Conservation (phyloP, 2,113 vertebrate genomes). For the Lepus europaeus region DNA sequence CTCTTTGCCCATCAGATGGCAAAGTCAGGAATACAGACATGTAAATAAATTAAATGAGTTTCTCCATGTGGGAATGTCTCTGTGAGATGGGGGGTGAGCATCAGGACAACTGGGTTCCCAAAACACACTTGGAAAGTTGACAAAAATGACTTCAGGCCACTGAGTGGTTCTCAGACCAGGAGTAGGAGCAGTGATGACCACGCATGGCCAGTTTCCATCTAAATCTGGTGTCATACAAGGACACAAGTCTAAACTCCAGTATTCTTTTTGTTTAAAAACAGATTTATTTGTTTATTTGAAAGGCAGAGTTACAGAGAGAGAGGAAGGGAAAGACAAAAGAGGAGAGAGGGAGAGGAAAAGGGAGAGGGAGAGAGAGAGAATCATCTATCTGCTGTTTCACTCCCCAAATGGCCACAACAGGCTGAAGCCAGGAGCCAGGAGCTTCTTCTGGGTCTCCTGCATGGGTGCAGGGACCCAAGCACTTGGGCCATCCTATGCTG, state of each 20-base stretch:
- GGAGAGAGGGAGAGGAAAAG: no score
- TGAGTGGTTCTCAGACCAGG: neutral
- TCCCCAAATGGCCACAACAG: no score
- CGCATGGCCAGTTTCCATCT: neutral
- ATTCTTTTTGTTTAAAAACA: neutral
- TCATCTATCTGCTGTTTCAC: no score
- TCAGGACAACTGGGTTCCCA: conserved; percentile 63
- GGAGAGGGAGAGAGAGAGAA: no score
- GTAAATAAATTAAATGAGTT: conserved; percentile 66
- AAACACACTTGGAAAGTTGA: conserved; percentile 75
- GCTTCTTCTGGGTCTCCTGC: no score
- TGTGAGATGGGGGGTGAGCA: conserved; percentile 34
- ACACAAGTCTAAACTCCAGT: neutral
- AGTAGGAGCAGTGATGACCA: neutral
- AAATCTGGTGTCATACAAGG: neutral
- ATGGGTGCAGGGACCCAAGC: no score
- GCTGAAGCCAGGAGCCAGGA: no score
- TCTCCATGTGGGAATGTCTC: conserved; percentile 67
- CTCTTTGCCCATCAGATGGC: conserved; percentile 67
- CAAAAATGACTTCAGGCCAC: conserved; percentile 63
- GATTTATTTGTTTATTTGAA: no score
- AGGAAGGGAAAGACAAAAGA: no score
- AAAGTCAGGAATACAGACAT: conserved; percentile 68
- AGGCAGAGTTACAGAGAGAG: no score
- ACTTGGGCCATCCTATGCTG: no score